A percentile compares a stretch with the other conserved stretches of the same genome.
Conservation (phyloP, 2,797 vertebrate genomes). For the Galaxias olidus region DNA sequence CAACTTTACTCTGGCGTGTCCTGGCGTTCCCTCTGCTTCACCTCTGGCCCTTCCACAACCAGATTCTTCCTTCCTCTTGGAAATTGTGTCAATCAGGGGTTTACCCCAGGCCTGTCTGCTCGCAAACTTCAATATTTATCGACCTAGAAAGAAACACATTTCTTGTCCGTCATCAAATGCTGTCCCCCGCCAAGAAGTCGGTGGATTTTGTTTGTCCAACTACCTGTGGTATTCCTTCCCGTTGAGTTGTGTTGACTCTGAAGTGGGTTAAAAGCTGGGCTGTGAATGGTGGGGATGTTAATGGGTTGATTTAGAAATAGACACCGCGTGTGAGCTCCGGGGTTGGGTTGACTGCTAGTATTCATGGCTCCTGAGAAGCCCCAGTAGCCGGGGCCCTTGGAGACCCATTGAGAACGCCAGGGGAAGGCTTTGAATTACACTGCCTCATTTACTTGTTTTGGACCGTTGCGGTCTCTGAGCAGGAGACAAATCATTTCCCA, state of each 20-base stretch:
- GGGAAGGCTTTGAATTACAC: conserved; percentile 48
- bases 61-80: conserved; percentile 51
- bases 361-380: conserved; percentile 53
- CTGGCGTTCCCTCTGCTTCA: conserved; percentile 52
- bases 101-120: conserved; percentile 34
- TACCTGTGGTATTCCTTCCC: conserved; percentile 52
- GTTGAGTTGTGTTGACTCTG: conserved; percentile 56
- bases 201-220: conserved; percentile 45
- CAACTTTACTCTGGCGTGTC: conserved; percentile 67
- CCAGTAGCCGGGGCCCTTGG: conserved; percentile 33
- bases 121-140: conserved; percentile 53
- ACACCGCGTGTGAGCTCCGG: conserved; percentile 53
- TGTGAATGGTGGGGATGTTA: conserved; percentile 66
- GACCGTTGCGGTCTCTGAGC: conserved; percentile 29
- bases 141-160: conserved; percentile 55
- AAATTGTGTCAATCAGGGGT: conserved; percentile 66
- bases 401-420: conserved; percentile 40
- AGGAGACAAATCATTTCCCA: conserved; percentile 34
- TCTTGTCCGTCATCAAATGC: conserved; percentile 59
- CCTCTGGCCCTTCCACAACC: conserved; percentile 50
- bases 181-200: conserved; percentile 43
- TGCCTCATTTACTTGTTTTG: conserved; percentile 49
- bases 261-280: conserved; percentile 35
- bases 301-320: conserved; percentile 75
- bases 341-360: conserved; percentile 41